Percentiles rank a stretch among this genome's conserved stretches.
phyloP scores from a whole-genome alignment of 2,797 vertebrate genomes.

The Zalophus californianus region DNA sequence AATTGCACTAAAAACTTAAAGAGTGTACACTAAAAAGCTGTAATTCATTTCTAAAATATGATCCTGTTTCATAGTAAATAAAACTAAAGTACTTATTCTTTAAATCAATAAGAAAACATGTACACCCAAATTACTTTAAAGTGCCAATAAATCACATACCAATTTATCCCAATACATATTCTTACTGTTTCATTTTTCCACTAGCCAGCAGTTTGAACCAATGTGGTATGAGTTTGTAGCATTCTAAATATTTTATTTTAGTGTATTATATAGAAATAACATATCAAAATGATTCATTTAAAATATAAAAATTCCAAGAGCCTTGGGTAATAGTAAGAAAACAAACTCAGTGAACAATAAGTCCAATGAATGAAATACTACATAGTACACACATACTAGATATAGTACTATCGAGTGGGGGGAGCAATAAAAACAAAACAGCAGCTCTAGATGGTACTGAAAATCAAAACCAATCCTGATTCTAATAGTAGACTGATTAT shows the following conservation, averaged over 20 bases:
- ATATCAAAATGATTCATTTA: slow-evolving; percentile 61
- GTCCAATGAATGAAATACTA: slow-evolving; percentile 54
- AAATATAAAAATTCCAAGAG: slow-evolving; percentile 66
- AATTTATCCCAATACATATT: slow-evolving; percentile 60
- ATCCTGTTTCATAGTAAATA: slow-evolving; percentile 76
- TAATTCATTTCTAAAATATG: slow-evolving; percentile 73
- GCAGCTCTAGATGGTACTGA: slow-evolving; percentile 41
- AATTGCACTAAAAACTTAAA: slow-evolving; percentile 73
- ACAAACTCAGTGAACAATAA: slow-evolving; percentile 39
- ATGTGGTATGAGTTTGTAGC: slow-evolving; percentile 40
- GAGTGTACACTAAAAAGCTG: slow-evolving; percentile 70
- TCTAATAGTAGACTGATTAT: slow-evolving; percentile 32
- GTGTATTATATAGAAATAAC: slow-evolving; percentile 60
- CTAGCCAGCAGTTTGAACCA: slow-evolving; percentile 50
- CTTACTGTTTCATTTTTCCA: slow-evolving; percentile 43
- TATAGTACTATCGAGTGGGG: slow-evolving; percentile 19
- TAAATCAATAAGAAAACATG: slow-evolving; percentile 55
- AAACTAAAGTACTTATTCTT: slow-evolving; percentile 75
- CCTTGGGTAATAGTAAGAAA: slow-evolving; percentile 45
- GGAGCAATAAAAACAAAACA: slow-evolving; percentile 47
- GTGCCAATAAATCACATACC: slow-evolving; percentile 59
- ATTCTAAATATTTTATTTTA: slow-evolving; percentile 69
- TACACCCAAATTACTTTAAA: slow-evolving; percentile 50
- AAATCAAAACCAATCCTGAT: slow-evolving; percentile 65
- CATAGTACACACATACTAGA: slow-evolving; percentile 45